Percentiles rank a stretch among this genome's conserved stretches.
phyloP scores from a whole-genome alignment of 2,797 vertebrate genomes.

The Siniperca undulata region DNA sequence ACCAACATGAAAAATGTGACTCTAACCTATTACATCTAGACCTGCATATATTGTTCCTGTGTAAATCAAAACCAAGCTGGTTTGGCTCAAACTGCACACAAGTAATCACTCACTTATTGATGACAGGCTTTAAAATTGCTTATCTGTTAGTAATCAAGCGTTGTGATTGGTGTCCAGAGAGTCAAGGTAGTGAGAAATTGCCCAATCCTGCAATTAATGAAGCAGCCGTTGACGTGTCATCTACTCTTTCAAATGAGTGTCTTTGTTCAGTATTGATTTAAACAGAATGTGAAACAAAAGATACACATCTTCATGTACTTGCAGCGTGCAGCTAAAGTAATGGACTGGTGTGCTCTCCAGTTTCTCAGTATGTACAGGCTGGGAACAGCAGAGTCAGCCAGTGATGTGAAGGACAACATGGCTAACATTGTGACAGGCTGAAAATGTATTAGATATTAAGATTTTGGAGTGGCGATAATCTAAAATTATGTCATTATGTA shows the following conservation, averaged over 20 bases:
- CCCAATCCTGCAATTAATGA: slow-evolving; percentile 1
- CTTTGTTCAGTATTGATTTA: slow-evolving; percentile 66
- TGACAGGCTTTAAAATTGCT: background rate
- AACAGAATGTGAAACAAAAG: slow-evolving; percentile 51
- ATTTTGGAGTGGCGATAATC: no score
- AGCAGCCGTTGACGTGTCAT: slow-evolving; percentile 33
- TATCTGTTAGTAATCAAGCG: background rate
- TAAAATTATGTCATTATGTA: background rate
- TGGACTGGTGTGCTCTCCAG: background rate
- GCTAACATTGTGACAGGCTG: background rate
- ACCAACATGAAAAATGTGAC: slow-evolving; percentile 10
- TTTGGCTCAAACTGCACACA: background rate
- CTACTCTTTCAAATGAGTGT: slow-evolving; percentile 9
- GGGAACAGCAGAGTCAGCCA: background rate
- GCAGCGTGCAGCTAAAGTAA: background rate
- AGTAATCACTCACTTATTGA: background rate
- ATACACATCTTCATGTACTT: slow-evolving; percentile 9
- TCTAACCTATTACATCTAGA: background rate
- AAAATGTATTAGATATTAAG: background rate
- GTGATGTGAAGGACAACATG: background rate
- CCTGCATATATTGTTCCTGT: background rate
- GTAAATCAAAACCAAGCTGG: background rate
- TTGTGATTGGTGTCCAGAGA: slow-evolving; percentile 32
- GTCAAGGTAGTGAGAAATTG: slow-evolving; percentile 3
- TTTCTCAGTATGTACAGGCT: background rate